Evolutionary conservation across 2,888 invertebrate genomes (phyloP).

Genomic region (Endomychus coccineus): DNA sequence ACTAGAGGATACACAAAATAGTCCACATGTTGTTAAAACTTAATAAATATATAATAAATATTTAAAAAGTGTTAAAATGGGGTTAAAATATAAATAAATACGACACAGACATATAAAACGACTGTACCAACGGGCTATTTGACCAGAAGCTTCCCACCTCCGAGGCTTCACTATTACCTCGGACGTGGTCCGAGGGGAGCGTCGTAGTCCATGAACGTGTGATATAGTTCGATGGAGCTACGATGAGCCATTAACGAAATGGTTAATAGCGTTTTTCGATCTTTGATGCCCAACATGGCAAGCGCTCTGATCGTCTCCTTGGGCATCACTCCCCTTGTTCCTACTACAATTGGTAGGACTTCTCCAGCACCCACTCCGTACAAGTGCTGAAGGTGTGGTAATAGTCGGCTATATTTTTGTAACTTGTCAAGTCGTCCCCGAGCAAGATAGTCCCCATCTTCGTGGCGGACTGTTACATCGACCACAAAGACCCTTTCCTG

Average conservation of each 20-base stretch:
- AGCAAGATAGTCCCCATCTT: slow-evolving; percentile 20
- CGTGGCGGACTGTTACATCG: slow-evolving; percentile 22
- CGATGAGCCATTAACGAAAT: slow-evolving; percentile 29
- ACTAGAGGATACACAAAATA: too few relatives aligned
- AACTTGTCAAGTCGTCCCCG: slow-evolving; percentile 25
- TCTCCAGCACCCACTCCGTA: neutral
- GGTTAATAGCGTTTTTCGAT: slow-evolving; percentile 19
- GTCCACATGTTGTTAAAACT: too few relatives aligned
- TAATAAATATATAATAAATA: too few relatives aligned
- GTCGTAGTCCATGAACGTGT: slow-evolving; percentile 30
- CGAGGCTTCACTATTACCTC: too few relatives aligned
- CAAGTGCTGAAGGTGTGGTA: too few relatives aligned
- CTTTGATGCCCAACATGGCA: slow-evolving; percentile 21
- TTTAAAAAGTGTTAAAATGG: too few relatives aligned
- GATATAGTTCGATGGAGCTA: slow-evolving; percentile 28
- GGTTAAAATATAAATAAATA: too few relatives aligned
- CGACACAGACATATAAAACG: too few relatives aligned
- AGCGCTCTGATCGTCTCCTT: slow-evolving; percentile 25
- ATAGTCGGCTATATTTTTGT: slow-evolving; percentile 29
- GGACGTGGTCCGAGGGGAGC: slow-evolving; percentile 21
- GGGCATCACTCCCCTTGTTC: slow-evolving; percentile 33
- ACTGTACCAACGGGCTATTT: too few relatives aligned
- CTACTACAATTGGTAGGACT: slow-evolving; percentile 32
- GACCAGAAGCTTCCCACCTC: too few relatives aligned
- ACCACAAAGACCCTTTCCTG: slow-evolving; percentile 21